These are phyloP conservation scores for Euleptes europaea DNA, from an alignment of 2,113 vertebrate species.

Conservation along the genomic window DNA sequence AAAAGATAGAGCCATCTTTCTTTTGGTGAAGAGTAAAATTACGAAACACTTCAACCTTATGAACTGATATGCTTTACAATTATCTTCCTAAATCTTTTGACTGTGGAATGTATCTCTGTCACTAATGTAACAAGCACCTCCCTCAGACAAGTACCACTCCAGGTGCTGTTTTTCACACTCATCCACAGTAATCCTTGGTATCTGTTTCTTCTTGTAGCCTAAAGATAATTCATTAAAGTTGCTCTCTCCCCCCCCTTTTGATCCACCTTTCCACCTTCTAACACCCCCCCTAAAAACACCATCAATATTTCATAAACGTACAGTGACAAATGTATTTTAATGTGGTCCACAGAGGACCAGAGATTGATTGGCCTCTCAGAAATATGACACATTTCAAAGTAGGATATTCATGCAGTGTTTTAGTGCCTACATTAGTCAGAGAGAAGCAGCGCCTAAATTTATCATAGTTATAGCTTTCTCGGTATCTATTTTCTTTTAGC, in stretches of 20 bases:
- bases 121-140: slow-evolving; percentile 42
- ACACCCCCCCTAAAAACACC: slow-evolving; percentile 79
- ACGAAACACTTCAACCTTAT: slow-evolving; percentile 40
- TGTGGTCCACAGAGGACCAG: slow-evolving; percentile 84
- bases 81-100: slow-evolving; percentile 27
- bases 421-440: slow-evolving; percentile 97
- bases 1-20: slow-evolving; percentile 20
- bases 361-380: slow-evolving; percentile 94
- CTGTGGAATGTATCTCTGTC: slow-evolving; percentile 20
- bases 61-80: slow-evolving; percentile 30
- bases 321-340: slow-evolving; percentile 96
- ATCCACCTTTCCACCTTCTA: slow-evolving; percentile 80
- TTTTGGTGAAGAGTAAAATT: slow-evolving; percentile 38
- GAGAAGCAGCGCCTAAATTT: slow-evolving; percentile 86
- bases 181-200: slow-evolving; percentile 57
- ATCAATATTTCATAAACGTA: slow-evolving; percentile 91
- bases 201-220: slow-evolving; percentile 70
- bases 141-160: slow-evolving; percentile 59
- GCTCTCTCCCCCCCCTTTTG: slow-evolving; percentile 66
- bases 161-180: slow-evolving; percentile 43
- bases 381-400: slow-evolving; percentile 89
- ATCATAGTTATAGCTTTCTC: slow-evolving; percentile 98
- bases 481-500: slow-evolving; percentile 92
- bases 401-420: slow-evolving; percentile 91
- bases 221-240: slow-evolving; percentile 83